Percentiles rank a stretch among this genome's conserved stretches.
Conservation (phyloP, 2,797 vertebrate species). For the Alosa sapidissima region DNA sequence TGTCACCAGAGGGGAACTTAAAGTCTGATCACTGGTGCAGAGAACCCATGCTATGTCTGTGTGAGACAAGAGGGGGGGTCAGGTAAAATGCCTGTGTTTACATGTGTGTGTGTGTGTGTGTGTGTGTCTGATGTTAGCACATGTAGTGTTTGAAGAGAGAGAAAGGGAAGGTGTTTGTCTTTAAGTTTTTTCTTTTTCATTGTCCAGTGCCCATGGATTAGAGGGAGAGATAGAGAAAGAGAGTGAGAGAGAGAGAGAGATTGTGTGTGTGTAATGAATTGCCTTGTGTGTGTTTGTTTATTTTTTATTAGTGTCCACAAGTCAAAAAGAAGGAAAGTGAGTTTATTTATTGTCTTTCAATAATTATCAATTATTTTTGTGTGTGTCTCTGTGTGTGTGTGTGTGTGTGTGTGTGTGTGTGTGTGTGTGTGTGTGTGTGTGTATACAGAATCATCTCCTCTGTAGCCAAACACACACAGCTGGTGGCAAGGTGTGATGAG, state of each 20-base stretch:
- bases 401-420: constrained; percentile 38
- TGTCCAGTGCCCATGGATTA: background rate
- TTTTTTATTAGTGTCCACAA: background rate
- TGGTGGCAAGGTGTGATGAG: constrained; percentile 71
- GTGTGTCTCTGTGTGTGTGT: background rate
- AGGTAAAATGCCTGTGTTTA: too few species aligned
- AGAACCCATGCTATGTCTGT: background rate
- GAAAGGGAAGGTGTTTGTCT: background rate
- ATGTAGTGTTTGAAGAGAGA: background rate
- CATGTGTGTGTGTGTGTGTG: background rate
- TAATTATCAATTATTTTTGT: background rate
- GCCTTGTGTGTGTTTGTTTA: background rate
- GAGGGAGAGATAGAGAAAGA: background rate
- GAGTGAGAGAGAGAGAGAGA: constrained; percentile 11
- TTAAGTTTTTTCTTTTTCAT: background rate
- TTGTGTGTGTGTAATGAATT: background rate
- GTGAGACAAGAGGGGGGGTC: background rate
- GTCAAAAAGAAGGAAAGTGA: background rate
- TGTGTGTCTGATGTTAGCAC: background rate
- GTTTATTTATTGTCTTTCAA: background rate
- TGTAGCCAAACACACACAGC: constrained; percentile 62
- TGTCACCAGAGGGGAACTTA: background rate
- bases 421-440: constrained; percentile 33
- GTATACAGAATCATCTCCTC: constrained; percentile 40
- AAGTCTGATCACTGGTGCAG: background rate